These are phyloP conservation scores for Allobates femoralis DNA, from an alignment of 2,797 vertebrate species.

Conservation along the genomic window DNA sequence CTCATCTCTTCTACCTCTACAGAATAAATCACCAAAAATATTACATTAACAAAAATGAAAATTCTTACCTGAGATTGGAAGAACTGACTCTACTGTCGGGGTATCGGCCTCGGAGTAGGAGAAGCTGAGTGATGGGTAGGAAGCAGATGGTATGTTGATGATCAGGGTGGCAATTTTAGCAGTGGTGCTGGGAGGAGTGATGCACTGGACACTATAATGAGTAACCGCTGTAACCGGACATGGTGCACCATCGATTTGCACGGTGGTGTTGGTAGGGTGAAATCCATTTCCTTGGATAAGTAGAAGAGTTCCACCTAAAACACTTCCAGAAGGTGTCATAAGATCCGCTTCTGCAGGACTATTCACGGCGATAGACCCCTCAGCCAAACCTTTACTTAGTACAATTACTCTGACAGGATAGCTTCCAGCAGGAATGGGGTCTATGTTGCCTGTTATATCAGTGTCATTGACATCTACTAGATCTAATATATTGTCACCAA, in stretches of 20 bases:
- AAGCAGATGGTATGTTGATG: conserved; percentile 71
- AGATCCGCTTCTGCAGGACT: conserved; percentile 74
- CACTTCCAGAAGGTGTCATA: conserved; percentile 76
- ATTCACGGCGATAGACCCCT: conserved; percentile 70
- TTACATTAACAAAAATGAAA: too few species aligned
- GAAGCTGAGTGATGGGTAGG: conserved; percentile 78
- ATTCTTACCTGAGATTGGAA: conserved; percentile 77
- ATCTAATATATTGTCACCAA: conserved; percentile 64
- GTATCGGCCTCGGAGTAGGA: conserved; percentile 78
- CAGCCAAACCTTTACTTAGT: conserved; percentile 78
- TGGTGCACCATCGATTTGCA: conserved; percentile 71
- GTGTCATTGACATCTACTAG: conserved; percentile 70
- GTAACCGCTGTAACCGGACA: conserved; percentile 74
- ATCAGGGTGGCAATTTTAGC: conserved; percentile 68
- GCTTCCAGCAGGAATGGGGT: conserved; percentile 75
- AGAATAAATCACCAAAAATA: too few species aligned
- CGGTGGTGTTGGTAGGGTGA: conserved; percentile 76
- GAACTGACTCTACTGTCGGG: conserved; percentile 74
- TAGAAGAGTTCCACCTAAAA: conserved; percentile 78
- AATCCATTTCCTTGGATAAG: conserved; percentile 84
- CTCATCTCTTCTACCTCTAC: too few species aligned
- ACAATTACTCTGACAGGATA: conserved; percentile 77
- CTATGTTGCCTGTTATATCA: conserved; percentile 68
- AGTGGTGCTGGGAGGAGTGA: conserved; percentile 69
- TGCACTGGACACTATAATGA: conserved; percentile 72